Conservation (phyloP, 2,888 invertebrate species). For the Sussaba pulchella region DNA sequence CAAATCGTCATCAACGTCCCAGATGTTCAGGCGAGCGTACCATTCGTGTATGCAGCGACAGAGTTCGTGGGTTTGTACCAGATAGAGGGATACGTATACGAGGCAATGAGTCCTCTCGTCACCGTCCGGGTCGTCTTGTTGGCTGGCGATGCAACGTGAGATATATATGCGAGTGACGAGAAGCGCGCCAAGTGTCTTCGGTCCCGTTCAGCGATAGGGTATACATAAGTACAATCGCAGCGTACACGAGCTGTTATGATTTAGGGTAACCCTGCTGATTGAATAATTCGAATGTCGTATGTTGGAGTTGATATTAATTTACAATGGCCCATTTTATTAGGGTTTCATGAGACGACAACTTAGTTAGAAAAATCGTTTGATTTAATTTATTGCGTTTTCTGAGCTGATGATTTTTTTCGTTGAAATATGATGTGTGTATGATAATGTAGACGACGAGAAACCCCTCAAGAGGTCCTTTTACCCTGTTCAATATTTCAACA, state of each 20-base stretch:
- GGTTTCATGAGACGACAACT: too few species aligned
- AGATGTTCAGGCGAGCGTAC: conserved; percentile 69
- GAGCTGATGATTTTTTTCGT: too few species aligned
- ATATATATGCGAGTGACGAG: conserved; percentile 32
- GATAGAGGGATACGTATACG: not conserved
- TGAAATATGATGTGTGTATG: too few species aligned
- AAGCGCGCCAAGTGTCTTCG: conserved; percentile 3
- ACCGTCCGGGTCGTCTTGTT: conserved; percentile 19
- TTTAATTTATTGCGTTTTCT: too few species aligned
- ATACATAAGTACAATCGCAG: not conserved
- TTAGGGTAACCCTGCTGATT: not conserved
- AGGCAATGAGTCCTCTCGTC: conserved; percentile 38
- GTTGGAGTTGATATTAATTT: not conserved
- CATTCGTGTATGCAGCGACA: conserved; percentile 48
- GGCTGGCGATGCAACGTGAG: conserved; percentile 13
- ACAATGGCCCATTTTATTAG: not conserved
- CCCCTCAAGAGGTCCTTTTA: too few species aligned
- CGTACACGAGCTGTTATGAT: not conserved
- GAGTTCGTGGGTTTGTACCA: not conserved
- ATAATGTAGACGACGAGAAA: too few species aligned
- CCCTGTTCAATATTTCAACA: too few species aligned
- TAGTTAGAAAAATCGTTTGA: too few species aligned
- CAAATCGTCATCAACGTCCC: conserved; percentile 66
- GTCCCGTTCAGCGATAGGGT: conserved; percentile 5
- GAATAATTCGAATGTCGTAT: not conserved